Base-by-base conservation (phyloP, 2,113 vertebrate genomes). In the Gallinago paraguaiae region DNA sequence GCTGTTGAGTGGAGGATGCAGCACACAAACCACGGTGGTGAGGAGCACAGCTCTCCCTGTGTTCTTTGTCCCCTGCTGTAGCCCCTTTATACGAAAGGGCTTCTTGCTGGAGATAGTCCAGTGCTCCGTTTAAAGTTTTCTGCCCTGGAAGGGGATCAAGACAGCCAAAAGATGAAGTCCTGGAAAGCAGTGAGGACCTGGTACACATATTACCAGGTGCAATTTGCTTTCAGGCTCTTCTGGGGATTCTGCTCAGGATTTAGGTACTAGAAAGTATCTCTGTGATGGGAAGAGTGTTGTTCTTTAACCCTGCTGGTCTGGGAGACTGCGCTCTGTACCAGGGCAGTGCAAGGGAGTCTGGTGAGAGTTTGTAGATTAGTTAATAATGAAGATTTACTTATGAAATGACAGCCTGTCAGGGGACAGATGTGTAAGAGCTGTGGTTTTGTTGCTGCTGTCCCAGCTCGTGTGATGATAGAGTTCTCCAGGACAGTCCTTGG, bases 11-110 rank as follows among this genome's bases (percentile, higher is more conserved):
- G 28, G 51, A 86, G 82, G 28, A 31, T 11, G 19, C 14, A 25
- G n/a, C 18, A 4, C 17, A 60, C 18, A 70, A 43, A 60, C 5
- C 0, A 0, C 1, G 4, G 9, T 4, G 18, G 13, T 5, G 2
- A 3, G 19, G 11, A 74, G 13, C 16, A 64, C 7, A 78, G 14
- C 7, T 18, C 8, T 51, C 11, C 10, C 15, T 48, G 4, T 8
- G 6, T 7, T 45, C 13, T 63, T 80, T 1, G 1, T 45, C 13
- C 2, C 2, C 8, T 51, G 3, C 4, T 23, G 13, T 59, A 82
- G 5, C 2, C 13, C 9, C 4, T 3, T 41, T 74, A 59, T 18
- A 5, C 3, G 4, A 35, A 82, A 93, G 3, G 7, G 2, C 13
- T 53, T 69, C 18, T 60, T 43, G 9, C 7, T 41, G 30, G 7